These are phyloP conservation scores for Trachymyrmex cornetzi DNA, from an alignment of 1,140 invertebrate species.

Conservation along the genomic window DNA sequence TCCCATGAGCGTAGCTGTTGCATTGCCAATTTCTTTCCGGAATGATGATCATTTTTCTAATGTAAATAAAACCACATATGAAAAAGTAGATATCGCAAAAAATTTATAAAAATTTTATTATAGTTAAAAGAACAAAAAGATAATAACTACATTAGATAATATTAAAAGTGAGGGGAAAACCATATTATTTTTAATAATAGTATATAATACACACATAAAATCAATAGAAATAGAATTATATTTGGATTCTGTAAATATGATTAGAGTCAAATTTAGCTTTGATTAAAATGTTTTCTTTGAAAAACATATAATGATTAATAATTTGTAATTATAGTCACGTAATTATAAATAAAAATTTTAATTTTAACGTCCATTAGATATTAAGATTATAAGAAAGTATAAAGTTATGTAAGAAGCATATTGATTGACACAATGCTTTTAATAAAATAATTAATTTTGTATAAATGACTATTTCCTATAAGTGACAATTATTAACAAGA, in stretches of 20 bases:
- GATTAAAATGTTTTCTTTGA: not conserved
- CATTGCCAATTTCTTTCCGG: not conserved
- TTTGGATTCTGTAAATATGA: not conserved
- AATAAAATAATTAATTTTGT: not conserved
- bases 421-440: not conserved
- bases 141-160: not conserved
- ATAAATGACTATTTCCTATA: not conserved
- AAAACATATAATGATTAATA: not conserved
- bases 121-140: not conserved
- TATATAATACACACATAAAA: no score
- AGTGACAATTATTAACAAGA: not conserved
- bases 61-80: not conserved
- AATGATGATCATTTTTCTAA: not conserved
- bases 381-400: not conserved
- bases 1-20: slow-evolving; percentile 3
- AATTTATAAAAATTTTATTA: not conserved
- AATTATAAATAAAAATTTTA: not conserved
- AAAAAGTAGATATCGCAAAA: not conserved
- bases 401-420: no score
- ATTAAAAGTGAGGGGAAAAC: not conserved
- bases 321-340: not conserved
- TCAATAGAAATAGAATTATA: no score
- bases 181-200: no score
- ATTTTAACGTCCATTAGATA: not conserved
- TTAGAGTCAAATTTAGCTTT: not conserved